Evolutionary conservation across 1,140 invertebrate species (phyloP).

Genomic region (Ips nitidus): DNA sequence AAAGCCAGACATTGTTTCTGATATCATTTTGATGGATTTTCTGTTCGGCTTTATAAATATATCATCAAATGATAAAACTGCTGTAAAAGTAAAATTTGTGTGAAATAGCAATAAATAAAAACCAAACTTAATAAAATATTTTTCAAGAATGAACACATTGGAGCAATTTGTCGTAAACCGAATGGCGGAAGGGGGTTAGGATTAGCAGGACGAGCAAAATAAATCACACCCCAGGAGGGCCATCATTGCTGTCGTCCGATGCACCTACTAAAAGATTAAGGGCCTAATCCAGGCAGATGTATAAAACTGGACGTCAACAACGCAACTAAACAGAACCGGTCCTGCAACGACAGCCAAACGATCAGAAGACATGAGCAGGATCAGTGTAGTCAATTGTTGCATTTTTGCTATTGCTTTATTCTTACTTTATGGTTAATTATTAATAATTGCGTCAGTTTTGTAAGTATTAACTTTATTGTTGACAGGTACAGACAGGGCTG

Average conservation of each 20-base stretch:
- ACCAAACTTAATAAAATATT: no score
- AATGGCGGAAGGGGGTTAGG: background rate
- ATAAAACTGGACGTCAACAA: slow-evolving; percentile 17
- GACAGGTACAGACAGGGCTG: background rate
- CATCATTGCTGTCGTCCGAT: slow-evolving; percentile 5
- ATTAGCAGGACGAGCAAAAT: slow-evolving; percentile 6
- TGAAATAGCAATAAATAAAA: no score
- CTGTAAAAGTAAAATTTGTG: no score
- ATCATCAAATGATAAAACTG: no score
- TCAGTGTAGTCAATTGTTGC: slow-evolving; percentile 18
- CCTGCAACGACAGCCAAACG: background rate
- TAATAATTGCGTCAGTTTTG: background rate
- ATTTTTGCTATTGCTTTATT: slow-evolving; percentile 5
- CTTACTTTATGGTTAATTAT: slow-evolving; percentile 16
- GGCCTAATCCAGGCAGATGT: slow-evolving; percentile 4
- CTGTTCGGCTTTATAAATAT: no score
- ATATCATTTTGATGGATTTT: no score
- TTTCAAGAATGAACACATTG: no score
- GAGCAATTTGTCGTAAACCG: background rate
- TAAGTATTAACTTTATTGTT: background rate
- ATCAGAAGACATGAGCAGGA: slow-evolving; percentile 8
- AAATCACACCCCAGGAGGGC: slow-evolving; percentile 26
- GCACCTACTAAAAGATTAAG: slow-evolving; percentile 10
- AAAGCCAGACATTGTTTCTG: no score
- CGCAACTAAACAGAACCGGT: no score